Percentiles rank a stretch among this genome's conserved stretches.
Conservation (phyloP, 2,113 vertebrate genomes). For the Epinephelus cyanopodus region DNA sequence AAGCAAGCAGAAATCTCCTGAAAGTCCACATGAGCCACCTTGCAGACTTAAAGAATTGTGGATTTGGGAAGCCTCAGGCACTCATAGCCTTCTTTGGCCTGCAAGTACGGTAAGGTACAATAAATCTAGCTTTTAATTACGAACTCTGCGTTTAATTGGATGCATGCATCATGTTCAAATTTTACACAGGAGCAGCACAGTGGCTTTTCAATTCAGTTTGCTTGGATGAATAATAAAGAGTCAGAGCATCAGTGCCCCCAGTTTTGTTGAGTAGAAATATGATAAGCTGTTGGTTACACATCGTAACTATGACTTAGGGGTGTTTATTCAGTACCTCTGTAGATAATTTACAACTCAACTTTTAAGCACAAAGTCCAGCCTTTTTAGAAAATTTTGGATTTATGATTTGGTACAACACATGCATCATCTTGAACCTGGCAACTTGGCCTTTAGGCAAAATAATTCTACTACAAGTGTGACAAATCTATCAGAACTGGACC, state of each 20-base stretch:
- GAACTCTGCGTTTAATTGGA: not conserved
- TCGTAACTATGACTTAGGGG: not conserved
- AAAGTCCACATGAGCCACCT: not conserved
- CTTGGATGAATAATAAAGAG: not conserved
- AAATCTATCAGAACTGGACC: not conserved
- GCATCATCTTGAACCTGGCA: not conserved
- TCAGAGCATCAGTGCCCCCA: not conserved
- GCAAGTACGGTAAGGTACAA: not conserved
- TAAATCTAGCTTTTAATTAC: not conserved
- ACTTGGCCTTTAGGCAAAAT: not conserved
- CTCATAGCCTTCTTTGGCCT: not conserved
- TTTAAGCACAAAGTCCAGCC: not conserved
- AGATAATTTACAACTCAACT: not conserved
- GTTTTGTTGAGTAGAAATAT: not conserved
- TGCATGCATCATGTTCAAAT: not conserved
- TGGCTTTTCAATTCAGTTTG: not conserved
- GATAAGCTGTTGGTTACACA: not conserved
- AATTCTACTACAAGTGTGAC: constrained; percentile 4
- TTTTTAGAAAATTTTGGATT: not conserved
- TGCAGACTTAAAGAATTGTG: not conserved
- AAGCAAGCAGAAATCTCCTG: too few species aligned
- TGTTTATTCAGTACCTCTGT: not conserved
- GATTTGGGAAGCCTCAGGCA: not conserved
- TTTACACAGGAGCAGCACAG: not conserved
- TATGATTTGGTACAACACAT: not conserved